Percentiles rank a stretch among this genome's conserved stretches.
phyloP scores from a whole-genome alignment of 2,113 vertebrate species.

The Sylvietta virens region DNA sequence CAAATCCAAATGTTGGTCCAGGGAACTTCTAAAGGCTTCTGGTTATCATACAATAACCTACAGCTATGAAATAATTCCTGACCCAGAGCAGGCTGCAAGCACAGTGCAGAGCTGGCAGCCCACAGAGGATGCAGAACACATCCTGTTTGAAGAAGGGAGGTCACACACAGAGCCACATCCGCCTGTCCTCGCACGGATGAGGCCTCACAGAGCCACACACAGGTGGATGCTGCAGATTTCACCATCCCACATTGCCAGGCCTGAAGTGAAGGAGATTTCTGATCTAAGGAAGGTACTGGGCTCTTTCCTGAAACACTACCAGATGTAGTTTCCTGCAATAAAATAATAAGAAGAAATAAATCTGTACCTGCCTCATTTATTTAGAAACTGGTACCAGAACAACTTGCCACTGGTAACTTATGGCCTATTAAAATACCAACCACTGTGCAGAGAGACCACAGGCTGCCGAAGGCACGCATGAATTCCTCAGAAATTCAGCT shows the following conservation, averaged over 20 bases:
- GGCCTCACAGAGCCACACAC: background rate
- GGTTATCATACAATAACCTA: background rate
- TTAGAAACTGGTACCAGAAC: background rate
- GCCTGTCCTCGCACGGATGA: background rate
- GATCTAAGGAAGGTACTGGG: background rate
- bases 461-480: background rate
- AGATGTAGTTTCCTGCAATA: slow-evolving; percentile 24
- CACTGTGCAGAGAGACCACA: background rate
- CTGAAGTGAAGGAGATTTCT: background rate
- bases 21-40: background rate
- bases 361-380: slow-evolving; percentile 8
- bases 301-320: background rate
- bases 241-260: background rate
- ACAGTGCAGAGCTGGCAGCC: background rate
- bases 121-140: background rate
- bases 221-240: background rate
- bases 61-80: background rate
- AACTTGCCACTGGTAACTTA: slow-evolving; percentile 19
- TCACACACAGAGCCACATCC: background rate
- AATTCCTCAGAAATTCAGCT: slow-evolving; percentile 37
- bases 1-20: background rate
- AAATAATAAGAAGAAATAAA: background rate
- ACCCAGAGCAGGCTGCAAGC: background rate
- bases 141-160: slow-evolving; percentile 14
- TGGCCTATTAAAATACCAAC: slow-evolving; percentile 27